These are phyloP conservation scores for Zelleria hepariella DNA, from an alignment of 2,888 invertebrate genomes.

Conservation along the genomic window DNA sequence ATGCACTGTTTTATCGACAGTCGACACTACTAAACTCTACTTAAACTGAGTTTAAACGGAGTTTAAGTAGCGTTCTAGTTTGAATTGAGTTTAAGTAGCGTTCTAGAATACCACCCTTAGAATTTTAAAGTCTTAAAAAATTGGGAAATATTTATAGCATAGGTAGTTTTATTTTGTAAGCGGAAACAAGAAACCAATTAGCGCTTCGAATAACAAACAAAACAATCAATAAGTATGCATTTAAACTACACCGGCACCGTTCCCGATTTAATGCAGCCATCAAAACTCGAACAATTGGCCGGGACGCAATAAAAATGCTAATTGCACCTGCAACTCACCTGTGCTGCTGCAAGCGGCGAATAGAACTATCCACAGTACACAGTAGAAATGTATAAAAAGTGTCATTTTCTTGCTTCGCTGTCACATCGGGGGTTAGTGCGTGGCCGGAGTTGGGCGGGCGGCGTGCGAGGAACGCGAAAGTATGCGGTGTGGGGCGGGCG, in stretches of 20 bases:
- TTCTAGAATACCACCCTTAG: no score
- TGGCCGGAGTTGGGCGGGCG: background rate
- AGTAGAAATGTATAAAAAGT: constrained; percentile 67
- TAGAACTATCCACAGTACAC: constrained; percentile 61
- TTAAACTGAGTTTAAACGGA: no score
- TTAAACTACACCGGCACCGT: background rate
- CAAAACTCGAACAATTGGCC: background rate
- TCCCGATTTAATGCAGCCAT: background rate
- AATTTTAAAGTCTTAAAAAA: background rate
- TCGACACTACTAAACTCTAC: no score
- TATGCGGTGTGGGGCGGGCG: constrained; percentile 26
- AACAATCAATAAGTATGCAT: background rate
- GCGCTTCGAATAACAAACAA: background rate
- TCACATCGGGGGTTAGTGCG: constrained; percentile 27
- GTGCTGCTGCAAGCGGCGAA: constrained; percentile 52
- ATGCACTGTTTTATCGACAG: no score
- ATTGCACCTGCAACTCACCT: constrained; percentile 57
- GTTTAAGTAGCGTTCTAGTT: no score
- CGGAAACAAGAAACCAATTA: background rate
- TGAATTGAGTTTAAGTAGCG: no score
- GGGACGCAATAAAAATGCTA: constrained; percentile 51
- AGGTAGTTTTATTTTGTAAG: background rate
- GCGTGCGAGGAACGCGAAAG: background rate
- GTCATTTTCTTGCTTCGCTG: constrained; percentile 49
- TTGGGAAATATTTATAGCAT: background rate